Conservation (phyloP, 2,113 vertebrate species). For the Bubalus kerabau region DNA sequence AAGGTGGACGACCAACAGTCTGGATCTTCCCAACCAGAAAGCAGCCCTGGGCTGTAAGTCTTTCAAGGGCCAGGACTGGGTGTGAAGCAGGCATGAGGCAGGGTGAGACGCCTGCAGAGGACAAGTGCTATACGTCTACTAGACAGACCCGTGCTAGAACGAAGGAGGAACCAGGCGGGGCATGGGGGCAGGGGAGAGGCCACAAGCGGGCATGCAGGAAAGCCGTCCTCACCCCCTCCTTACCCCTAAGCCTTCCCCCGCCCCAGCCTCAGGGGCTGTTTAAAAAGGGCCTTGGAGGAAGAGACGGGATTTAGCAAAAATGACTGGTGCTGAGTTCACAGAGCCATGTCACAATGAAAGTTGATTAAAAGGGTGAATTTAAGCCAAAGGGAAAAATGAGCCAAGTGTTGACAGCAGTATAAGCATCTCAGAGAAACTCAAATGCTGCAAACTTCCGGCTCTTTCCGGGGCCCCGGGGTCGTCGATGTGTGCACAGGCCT, state of each 20-base stretch:
- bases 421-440: background rate
- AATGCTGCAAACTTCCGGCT: background rate
- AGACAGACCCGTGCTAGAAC: background rate
- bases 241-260: background rate
- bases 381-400: background rate
- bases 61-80: background rate
- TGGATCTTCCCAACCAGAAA: background rate
- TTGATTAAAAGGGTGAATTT: constrained; percentile 21
- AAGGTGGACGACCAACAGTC: background rate
- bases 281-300: background rate
- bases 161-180: background rate
- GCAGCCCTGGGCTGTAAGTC: background rate
- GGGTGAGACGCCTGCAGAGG: background rate
- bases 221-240: background rate
- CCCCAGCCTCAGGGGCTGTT: background rate
- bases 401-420: constrained; percentile 7
- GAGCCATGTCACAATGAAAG: constrained; percentile 7
- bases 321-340: background rate
- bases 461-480: background rate
- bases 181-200: background rate
- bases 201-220: accelerated
- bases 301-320: background rate
- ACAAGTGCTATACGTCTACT: background rate
- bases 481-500: accelerated
- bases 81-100: background rate